Evolutionary conservation across 2,797 vertebrate genomes (phyloP).

Genomic region (Tadarida brasiliensis): DNA sequence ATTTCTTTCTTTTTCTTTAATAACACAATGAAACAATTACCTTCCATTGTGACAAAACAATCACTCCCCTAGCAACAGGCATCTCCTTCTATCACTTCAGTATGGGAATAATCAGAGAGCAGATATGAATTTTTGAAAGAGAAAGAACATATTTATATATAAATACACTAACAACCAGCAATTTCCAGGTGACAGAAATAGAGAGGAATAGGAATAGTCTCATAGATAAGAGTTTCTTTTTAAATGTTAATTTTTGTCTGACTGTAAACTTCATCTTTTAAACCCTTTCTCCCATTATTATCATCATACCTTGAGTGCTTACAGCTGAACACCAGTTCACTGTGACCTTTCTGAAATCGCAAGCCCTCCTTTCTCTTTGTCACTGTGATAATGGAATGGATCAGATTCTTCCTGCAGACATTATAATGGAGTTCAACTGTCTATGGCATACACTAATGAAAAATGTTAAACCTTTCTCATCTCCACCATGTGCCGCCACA

Average conservation of each 20-base stretch:
- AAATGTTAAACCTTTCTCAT: constrained; percentile 88
- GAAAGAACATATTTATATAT: constrained; percentile 71
- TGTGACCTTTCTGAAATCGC: constrained; percentile 90
- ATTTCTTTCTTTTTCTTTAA: constrained; percentile 73
- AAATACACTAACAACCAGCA: constrained; percentile 81
- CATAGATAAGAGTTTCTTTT: constrained; percentile 86
- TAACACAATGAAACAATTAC: constrained; percentile 67
- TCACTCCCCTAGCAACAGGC: constrained; percentile 72
- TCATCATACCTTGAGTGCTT: constrained; percentile 83
- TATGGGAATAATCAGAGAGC: constrained; percentile 65
- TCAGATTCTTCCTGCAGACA: constrained; percentile 89
- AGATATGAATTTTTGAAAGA: constrained; percentile 78
- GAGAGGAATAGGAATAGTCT: constrained; percentile 80
- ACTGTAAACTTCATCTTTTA: constrained; percentile 86
- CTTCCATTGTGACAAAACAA: constrained; percentile 62
- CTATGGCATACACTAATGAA: constrained; percentile 88
- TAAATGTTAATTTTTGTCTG: constrained; percentile 87
- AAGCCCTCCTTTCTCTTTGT: constrained; percentile 89
- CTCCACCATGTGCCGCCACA: constrained; percentile 75
- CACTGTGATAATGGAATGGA: constrained; percentile 87
- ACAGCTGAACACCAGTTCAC: constrained; percentile 85
- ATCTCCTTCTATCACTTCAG: constrained; percentile 55
- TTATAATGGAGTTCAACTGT: constrained; percentile 90
- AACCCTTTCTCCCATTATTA: constrained; percentile 81
- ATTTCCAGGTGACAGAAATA: constrained; percentile 82